phyloP scores from a whole-genome alignment of 1,140 invertebrate species.

The Megalopta genalis region DNA sequence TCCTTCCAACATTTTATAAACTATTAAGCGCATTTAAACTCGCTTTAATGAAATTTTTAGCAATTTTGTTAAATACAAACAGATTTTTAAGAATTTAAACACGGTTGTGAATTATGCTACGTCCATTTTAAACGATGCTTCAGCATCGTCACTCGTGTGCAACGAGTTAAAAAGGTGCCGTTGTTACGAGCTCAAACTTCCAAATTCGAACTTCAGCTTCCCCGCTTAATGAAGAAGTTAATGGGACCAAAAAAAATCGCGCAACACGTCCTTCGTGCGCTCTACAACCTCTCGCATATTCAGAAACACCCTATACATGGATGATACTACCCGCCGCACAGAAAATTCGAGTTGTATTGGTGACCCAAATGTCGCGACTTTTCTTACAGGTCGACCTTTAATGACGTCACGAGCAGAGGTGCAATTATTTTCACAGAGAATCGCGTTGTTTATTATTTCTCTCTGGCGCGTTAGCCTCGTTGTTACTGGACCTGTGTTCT shows the following conservation, averaged over 20 bases:
- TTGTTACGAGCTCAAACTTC: too few relatives aligned
- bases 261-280: background rate
- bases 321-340: background rate
- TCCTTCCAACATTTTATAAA: too few relatives aligned
- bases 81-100: too few relatives aligned
- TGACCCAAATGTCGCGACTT: background rate
- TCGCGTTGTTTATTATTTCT: background rate
- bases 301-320: background rate
- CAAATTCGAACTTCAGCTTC: too few relatives aligned
- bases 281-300: background rate
- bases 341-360: background rate
- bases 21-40: too few relatives aligned
- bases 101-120: too few relatives aligned
- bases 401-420: slow-evolving; percentile 5
- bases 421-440: slow-evolving; percentile 1
- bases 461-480: background rate
- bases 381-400: background rate
- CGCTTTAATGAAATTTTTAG: too few relatives aligned
- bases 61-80: too few relatives aligned
- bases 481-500: background rate
- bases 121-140: too few relatives aligned
- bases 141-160: too few relatives aligned
- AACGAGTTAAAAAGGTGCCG: too few relatives aligned
- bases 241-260: background rate
- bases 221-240: too few relatives aligned